Base-by-base conservation (phyloP, 2,888 invertebrate genomes). In the Phaonia tiefii region DNA sequence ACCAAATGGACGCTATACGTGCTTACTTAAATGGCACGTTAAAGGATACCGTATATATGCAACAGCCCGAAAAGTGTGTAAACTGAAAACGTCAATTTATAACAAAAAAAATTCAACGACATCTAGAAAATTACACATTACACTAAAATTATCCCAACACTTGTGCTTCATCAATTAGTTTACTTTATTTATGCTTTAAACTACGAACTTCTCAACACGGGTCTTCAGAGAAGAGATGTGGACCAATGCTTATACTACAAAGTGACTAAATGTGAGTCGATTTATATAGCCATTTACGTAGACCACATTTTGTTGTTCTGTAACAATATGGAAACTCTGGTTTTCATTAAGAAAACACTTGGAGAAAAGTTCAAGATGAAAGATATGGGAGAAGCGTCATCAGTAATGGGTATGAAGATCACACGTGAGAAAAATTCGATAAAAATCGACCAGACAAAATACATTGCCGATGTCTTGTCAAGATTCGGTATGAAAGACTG, bases 1-100 rank as follows among this genome's bases (percentile, higher is more conserved):
- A 65, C 22, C 65, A 65, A 42, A 37, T 44, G 65, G 76, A 76
- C 72, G 49, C 60, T 39, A 75, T 72, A 7, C 60, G 65, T 11
- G 79, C 80, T 0, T 77, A 76, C 46, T 44, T 82, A 20, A 73
- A 84, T 26, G 83, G 78, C 4, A 75, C 80, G 22, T 26, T 82
- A 8, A 51, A 78, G 11, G 83, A 77, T 25, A 80, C 77, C 1
- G 82, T 83, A 5, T 84, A 65, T 72, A 83, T 84, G 74, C 15
- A 31, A 8, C 82, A 85, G 51, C 79, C 17, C 15, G 46, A 7
- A 7, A 15, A 46, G 46, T 46, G 1, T 46, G 46, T 17, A 46
- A 46, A 11, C 46, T 46, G 17, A 46, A 46, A 15, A 46, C n/a
- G n/a, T 46, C 46, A n/a, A n/a, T n/a, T n/a, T n/a, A n/a, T n/a